phyloP scores from a whole-genome alignment of 2,113 vertebrate species.

The Polyodon spathula region DNA sequence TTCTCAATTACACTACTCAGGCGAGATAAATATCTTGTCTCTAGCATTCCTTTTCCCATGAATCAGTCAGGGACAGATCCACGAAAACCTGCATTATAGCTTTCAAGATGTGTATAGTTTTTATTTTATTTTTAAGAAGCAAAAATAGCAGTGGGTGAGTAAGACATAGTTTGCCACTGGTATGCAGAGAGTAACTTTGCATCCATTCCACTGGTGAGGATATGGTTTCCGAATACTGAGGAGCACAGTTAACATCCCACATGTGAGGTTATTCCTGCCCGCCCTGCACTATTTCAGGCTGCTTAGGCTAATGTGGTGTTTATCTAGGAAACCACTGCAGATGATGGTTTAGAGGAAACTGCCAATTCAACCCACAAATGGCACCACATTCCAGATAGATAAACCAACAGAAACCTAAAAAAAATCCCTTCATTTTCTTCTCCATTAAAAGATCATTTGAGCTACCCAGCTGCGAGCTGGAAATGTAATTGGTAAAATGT shows the following conservation, averaged over 20 bases:
- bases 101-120: too few relatives aligned
- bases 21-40: slow-evolving; percentile 13
- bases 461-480: background rate
- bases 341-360: slow-evolving; percentile 20
- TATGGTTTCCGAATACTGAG: slow-evolving; percentile 41
- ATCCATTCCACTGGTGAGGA: slow-evolving; percentile 42
- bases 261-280: slow-evolving; percentile 46
- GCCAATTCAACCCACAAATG: slow-evolving; percentile 1
- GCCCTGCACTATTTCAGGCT: slow-evolving; percentile 47
- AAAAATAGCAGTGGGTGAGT: slow-evolving; percentile 63
- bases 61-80: slow-evolving; percentile 8
- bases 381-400: background rate
- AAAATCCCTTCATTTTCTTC: background rate
- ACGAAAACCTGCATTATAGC: background rate
- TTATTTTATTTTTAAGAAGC: slow-evolving; percentile 21
- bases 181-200: slow-evolving; percentile 56
- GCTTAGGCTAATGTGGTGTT: slow-evolving; percentile 36
- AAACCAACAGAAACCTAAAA: slow-evolving; percentile 1
- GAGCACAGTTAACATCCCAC: slow-evolving; percentile 44
- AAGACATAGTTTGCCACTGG: slow-evolving; percentile 56
- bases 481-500: too few relatives aligned
- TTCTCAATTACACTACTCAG: too few relatives aligned
- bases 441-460: background rate
- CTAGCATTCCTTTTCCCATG: slow-evolving; percentile 6
- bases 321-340: slow-evolving; percentile 40